Conservation (phyloP, 2,888 invertebrate species). For the Drosophila acutilabella region DNA sequence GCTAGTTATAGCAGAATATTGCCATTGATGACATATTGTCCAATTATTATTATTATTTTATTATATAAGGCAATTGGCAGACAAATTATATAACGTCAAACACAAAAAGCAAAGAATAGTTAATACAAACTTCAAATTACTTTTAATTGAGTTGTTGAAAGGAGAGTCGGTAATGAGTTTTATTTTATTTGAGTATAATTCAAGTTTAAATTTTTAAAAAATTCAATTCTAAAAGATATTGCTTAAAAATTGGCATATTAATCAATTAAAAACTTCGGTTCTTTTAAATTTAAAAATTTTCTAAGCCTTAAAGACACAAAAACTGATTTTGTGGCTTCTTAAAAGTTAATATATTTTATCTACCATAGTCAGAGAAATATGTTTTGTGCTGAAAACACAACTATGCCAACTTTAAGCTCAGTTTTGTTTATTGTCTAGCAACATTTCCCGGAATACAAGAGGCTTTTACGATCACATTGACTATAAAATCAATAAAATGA, state of each 20-base stretch:
- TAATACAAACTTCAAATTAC: not conserved
- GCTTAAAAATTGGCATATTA: too few species aligned
- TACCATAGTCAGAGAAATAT: too few species aligned
- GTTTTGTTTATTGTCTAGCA: not conserved
- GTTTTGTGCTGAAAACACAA: too few species aligned
- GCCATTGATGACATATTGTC: conserved; percentile 31
- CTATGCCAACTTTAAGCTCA: not conserved
- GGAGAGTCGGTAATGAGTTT: not conserved
- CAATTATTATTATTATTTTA: not conserved
- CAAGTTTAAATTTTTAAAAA: too few species aligned
- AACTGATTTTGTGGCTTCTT: too few species aligned
- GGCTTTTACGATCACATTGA: conserved; percentile 13
- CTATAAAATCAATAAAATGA: conserved; percentile 16
- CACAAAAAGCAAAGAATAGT: not conserved
- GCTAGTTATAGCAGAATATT: conserved; percentile 44
- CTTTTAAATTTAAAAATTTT: too few species aligned
- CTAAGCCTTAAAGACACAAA: too few species aligned
- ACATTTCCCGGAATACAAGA: conserved; percentile 36
- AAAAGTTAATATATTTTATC: too few species aligned
- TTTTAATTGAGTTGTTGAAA: conserved; percentile 3
- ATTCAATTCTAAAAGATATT: too few species aligned
- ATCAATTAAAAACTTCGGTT: too few species aligned
- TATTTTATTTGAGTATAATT: too few species aligned
- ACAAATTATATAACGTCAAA: conserved; percentile 6
- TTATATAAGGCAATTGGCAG: conserved; percentile 27